Percentiles rank a stretch among this genome's conserved stretches.
Evolutionary conservation across 1,140 invertebrate genomes (phyloP).

Genomic region (Panulirus ornatus): DNA sequence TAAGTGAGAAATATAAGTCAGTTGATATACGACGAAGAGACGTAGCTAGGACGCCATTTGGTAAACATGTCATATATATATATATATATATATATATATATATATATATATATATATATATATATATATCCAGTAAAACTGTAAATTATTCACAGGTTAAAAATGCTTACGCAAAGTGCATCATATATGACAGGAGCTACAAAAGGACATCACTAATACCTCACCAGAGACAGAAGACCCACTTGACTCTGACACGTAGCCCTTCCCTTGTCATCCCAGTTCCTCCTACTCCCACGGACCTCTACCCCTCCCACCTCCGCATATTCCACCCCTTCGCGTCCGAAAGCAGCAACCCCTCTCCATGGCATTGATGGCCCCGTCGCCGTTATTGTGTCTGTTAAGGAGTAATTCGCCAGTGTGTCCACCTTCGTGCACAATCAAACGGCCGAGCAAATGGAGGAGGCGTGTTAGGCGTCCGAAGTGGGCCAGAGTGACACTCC

Average conservation of each 20-base stretch:
- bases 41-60: too few species aligned
- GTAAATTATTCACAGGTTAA: background rate
- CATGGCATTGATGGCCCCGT: background rate
- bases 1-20: too few species aligned
- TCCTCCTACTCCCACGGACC: background rate
- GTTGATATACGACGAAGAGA: too few species aligned
- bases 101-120: background rate
- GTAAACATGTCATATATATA: too few species aligned
- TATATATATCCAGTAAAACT: background rate
- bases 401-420: constrained; percentile 23
- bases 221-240: too few species aligned
- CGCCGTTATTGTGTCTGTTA: background rate
- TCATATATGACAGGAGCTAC: background rate
- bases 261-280: too few species aligned
- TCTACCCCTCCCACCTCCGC: background rate
- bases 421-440: constrained; percentile 48
- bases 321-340: background rate
- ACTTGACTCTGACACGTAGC: too few species aligned
- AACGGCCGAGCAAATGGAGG: constrained; percentile 44
- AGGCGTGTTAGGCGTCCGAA: constrained; percentile 50
- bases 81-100: background rate
- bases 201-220: too few species aligned
- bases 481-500: constrained; percentile 32
- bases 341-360: background rate
- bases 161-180: background rate